Evolutionary conservation across 2,797 vertebrate genomes (phyloP).

Genomic region (Esox lucius): DNA sequence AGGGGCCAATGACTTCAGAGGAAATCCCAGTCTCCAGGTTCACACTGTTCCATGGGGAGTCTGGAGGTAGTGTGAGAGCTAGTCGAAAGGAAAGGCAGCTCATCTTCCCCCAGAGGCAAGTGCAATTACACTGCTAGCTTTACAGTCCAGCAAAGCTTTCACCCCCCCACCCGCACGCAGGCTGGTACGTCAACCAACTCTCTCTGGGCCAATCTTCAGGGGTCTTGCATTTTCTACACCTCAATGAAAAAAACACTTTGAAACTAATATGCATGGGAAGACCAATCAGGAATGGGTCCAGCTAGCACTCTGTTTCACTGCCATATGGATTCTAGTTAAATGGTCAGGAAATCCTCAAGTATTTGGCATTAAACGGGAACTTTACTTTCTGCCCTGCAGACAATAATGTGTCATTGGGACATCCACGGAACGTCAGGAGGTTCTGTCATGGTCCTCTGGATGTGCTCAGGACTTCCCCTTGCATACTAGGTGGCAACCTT

Average conservation of each 20-base stretch:
- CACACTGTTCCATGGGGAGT: constrained; percentile 12
- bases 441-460: not conserved
- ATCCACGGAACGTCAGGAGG: too few relatives aligned
- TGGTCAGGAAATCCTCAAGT: not conserved
- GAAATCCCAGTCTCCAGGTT: not conserved
- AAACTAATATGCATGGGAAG: not conserved
- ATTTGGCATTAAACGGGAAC: too few relatives aligned
- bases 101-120: constrained; percentile 23
- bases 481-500: constrained; percentile 44
- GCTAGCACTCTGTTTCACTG: not conserved
- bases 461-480: constrained; percentile 26
- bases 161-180: not conserved
- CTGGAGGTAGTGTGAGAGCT: constrained; percentile 5
- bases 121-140: constrained; percentile 30
- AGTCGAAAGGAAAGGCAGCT: constrained; percentile 16
- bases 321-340: not conserved
- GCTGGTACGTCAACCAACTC: not conserved
- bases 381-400: too few relatives aligned
- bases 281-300: not conserved
- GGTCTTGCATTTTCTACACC: not conserved
- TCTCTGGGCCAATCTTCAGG: not conserved
- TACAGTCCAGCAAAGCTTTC: constrained; percentile 2
- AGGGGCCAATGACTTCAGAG: not conserved
- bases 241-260: not conserved
- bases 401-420: too few relatives aligned